These are phyloP conservation scores for Drosophila arizonae DNA, from an alignment of 1,140 invertebrate genomes.

Conservation along the genomic window DNA sequence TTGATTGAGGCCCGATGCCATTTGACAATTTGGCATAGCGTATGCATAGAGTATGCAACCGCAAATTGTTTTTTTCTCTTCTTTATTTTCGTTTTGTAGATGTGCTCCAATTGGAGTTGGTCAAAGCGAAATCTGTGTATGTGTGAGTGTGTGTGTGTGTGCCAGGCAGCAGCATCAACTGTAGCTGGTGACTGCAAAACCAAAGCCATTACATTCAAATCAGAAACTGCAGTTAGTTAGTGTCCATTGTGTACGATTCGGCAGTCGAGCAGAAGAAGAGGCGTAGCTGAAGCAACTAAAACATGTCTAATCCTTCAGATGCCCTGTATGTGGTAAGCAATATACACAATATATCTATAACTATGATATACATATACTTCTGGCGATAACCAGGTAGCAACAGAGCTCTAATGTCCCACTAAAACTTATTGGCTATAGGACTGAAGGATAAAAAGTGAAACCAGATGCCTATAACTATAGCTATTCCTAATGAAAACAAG, in stretches of 20 bases:
- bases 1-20: constrained; percentile 59
- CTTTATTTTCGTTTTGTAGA: background rate
- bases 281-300: constrained; percentile 1
- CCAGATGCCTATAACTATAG: too few species aligned
- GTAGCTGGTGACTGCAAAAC: constrained; percentile 33
- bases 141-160: background rate
- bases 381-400: too few species aligned
- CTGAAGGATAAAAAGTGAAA: too few species aligned
- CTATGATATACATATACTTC: too few species aligned
- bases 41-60: constrained; percentile 12
- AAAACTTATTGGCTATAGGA: too few species aligned
- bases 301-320: background rate
- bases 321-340: background rate
- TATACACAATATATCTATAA: too few species aligned
- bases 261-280: constrained; percentile 8
- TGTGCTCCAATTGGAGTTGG: constrained; percentile 27
- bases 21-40: constrained; percentile 17
- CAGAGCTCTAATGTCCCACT: too few species aligned
- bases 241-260: constrained; percentile 64
- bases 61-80: constrained; percentile 37
- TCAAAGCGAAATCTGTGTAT: constrained; percentile 35
- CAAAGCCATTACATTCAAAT: constrained; percentile 77
- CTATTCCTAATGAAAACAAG: too few species aligned
- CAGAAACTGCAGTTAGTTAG: constrained; percentile 74
- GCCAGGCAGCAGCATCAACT: background rate